These are phyloP conservation scores for Schizaphis graminum DNA, from an alignment of 2,888 invertebrate species.

Conservation along the genomic window DNA sequence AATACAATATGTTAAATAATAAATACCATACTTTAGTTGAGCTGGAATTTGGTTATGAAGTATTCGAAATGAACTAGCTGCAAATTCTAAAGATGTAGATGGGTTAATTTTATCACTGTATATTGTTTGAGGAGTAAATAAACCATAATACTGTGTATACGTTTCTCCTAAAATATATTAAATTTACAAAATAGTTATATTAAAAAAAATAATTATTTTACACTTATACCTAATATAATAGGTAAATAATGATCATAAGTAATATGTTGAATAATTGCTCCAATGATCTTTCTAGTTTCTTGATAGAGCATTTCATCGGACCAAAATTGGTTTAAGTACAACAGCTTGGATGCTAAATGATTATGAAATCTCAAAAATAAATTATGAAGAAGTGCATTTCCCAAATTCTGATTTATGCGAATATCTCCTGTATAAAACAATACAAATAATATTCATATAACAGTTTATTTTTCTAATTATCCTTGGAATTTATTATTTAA, in stretches of 20 bases:
- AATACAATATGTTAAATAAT: background rate
- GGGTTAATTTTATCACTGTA: constrained; percentile 47
- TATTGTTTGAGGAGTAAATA: constrained; percentile 42
- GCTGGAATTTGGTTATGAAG: constrained; percentile 50
- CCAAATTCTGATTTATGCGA: constrained; percentile 56
- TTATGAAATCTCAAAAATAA: constrained; percentile 57
- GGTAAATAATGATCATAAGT: constrained; percentile 54
- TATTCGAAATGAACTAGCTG: constrained; percentile 50
- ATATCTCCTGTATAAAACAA: constrained; percentile 34
- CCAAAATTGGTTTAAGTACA: constrained; percentile 45
- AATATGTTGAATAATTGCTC: constrained; percentile 56
- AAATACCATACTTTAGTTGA: constrained; percentile 32
- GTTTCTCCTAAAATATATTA: constrained; percentile 38
- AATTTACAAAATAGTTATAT: background rate
- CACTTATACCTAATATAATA: constrained; percentile 48
- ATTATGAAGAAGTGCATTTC: constrained; percentile 47
- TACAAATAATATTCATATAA: background rate
- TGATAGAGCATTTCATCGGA: constrained; percentile 49
- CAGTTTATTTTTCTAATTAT: background rate
- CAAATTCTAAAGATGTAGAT: constrained; percentile 56
- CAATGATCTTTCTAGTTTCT: constrained; percentile 48
- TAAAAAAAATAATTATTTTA: background rate
- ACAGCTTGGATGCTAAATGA: constrained; percentile 19
- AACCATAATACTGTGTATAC: constrained; percentile 44
- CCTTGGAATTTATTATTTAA: too few species aligned